Percentiles rank a stretch among this genome's conserved stretches.
Evolutionary conservation across 2,113 vertebrate genomes (phyloP).

Genomic region (Isurus oxyrinchus): DNA sequence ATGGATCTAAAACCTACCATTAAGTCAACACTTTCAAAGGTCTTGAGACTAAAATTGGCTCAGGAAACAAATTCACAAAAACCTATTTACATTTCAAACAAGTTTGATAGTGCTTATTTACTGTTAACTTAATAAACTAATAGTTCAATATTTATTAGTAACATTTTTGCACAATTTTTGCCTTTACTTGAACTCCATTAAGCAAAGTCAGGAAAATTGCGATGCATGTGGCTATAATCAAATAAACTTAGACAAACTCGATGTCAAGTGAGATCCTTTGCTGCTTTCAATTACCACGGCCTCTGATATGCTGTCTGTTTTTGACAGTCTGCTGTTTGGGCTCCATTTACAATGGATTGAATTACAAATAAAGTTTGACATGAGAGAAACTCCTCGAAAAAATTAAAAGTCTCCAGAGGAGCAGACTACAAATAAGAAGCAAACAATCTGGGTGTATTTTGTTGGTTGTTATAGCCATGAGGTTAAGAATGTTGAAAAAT

Average conservation of each 20-base stretch:
- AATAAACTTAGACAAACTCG: not conserved
- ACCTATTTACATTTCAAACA: not conserved
- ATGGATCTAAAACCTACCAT: not conserved
- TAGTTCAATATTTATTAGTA: not conserved
- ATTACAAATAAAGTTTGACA: conserved; percentile 22
- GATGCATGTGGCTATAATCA: not conserved
- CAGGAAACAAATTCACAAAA: not conserved
- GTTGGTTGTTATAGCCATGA: not conserved
- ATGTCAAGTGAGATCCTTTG: not conserved
- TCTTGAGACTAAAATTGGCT: not conserved
- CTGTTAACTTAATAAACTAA: not conserved
- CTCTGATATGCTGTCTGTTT: not conserved
- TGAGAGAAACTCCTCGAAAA: not conserved
- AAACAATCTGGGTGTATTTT: not conserved
- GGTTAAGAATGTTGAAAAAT: not conserved
- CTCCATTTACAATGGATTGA: conserved; percentile 23
- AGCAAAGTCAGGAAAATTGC: not conserved
- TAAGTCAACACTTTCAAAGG: not conserved
- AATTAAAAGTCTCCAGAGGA: not conserved
- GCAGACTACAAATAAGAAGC: not conserved
- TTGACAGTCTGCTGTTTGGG: not conserved
- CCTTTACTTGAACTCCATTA: not conserved
- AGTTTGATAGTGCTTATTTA: not conserved
- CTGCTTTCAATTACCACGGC: conserved; percentile 10
- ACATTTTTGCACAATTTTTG: not conserved